These are phyloP conservation scores for Drosophila truncata DNA, from an alignment of 1,140 invertebrate genomes.

Conservation along the genomic window DNA sequence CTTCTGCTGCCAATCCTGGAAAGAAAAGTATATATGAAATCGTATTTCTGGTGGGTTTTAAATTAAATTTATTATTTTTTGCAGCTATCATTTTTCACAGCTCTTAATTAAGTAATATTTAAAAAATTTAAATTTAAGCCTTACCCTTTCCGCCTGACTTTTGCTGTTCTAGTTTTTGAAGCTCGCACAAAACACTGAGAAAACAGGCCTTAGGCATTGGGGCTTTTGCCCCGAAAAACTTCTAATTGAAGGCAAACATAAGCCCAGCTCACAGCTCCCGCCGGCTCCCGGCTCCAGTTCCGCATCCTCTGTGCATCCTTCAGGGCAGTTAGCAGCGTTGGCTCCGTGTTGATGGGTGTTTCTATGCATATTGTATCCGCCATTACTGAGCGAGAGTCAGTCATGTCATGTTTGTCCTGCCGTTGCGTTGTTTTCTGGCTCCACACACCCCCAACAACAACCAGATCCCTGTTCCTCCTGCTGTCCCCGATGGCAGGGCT, in stretches of 20 bases:
- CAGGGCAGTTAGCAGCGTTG: not conserved
- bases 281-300: slow-evolving; percentile 4
- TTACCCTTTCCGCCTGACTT: not conserved
- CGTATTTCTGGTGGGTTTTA: not conserved
- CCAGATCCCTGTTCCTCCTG: not conserved
- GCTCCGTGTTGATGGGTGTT: slow-evolving; percentile 29
- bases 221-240: slow-evolving; percentile 50
- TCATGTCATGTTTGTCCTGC: slow-evolving; percentile 54
- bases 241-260: slow-evolving; percentile 83
- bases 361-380: slow-evolving; percentile 34
- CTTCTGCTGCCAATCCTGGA: not conserved
- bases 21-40: not conserved
- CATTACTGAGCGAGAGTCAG: slow-evolving; percentile 25
- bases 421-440: slow-evolving; percentile 15
- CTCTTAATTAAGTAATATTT: not conserved
- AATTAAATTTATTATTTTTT: not conserved
- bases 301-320: slow-evolving; percentile 1
- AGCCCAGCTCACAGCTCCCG: slow-evolving; percentile 22
- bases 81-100: too few relatives aligned
- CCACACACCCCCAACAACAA: slow-evolving; percentile 4
- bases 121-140: not conserved
- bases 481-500: slow-evolving; percentile 4
- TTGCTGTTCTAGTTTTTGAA: slow-evolving; percentile 33
- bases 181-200: slow-evolving; percentile 22
- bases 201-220: slow-evolving; percentile 60